Percentiles rank a stretch among this genome's conserved stretches.
phyloP scores from a whole-genome alignment of 2,113 vertebrate genomes.

The Cisticola juncidis region DNA sequence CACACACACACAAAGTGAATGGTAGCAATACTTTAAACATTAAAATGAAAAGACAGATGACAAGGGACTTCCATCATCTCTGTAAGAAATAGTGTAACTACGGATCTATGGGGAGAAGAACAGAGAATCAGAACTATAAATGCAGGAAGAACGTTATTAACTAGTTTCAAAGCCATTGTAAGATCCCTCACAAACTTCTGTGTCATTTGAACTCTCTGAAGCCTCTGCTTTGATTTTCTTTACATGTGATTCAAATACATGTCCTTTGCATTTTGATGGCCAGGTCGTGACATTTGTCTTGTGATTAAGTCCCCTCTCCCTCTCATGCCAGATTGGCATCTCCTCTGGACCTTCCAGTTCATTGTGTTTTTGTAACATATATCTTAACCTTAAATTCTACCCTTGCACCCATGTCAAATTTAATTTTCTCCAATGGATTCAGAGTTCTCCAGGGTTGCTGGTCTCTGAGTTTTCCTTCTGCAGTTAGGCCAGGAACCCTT shows the following conservation, averaged over 20 bases:
- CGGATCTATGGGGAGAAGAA: rapidly evolving
- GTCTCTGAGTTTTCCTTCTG: background rate
- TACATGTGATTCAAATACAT: background rate
- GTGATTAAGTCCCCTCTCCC: background rate
- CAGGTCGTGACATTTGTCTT: background rate
- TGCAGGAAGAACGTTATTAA: background rate
- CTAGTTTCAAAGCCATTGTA: background rate
- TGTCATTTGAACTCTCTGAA: background rate
- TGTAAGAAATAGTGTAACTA: background rate
- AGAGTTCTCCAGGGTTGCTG: background rate
- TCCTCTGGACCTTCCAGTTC: background rate
- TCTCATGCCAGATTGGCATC: background rate
- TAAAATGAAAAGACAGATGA: background rate
- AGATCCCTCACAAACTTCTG: background rate
- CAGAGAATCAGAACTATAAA: background rate
- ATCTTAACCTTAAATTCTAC: background rate
- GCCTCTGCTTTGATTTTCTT: background rate
- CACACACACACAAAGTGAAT: background rate
- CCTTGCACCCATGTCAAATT: background rate
- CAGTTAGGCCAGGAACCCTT: background rate
- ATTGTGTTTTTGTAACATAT: background rate
- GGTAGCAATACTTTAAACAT: background rate
- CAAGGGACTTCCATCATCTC: rapidly evolving
- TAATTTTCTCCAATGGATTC: background rate
- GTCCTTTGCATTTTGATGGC: background rate